These are phyloP conservation scores for Eristalis tenax DNA, from an alignment of 2,888 invertebrate species.

Conservation along the genomic window DNA sequence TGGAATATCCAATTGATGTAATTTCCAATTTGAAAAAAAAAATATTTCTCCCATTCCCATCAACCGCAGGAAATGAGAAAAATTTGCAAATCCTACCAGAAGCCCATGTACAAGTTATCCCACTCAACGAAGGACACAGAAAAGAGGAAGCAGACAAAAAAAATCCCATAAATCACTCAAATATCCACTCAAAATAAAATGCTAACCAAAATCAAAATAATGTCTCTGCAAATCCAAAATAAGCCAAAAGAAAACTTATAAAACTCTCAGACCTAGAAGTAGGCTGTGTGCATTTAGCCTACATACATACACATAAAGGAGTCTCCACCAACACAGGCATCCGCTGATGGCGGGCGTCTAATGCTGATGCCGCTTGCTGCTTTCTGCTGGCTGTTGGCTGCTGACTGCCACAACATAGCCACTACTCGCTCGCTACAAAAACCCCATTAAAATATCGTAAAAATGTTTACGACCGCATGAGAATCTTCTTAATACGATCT, in stretches of 20 bases:
- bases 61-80: constrained; percentile 25
- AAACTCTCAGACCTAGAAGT: constrained; percentile 10
- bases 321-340: not conserved
- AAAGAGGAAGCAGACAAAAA: not conserved
- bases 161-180: constrained; percentile 53
- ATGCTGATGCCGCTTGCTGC: constrained; percentile 32
- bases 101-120: not conserved
- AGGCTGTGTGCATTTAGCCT: constrained; percentile 8
- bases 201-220: constrained; percentile 46
- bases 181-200: constrained; percentile 30
- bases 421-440: constrained; percentile 73
- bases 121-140: constrained; percentile 7
- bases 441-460: constrained; percentile 81
- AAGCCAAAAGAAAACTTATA: constrained; percentile 17
- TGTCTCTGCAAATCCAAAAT: constrained; percentile 36
- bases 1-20: not conserved
- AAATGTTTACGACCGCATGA: constrained; percentile 80
- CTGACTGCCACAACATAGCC: constrained; percentile 36
- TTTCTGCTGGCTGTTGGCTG: constrained; percentile 10
- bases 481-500: constrained; percentile 80
- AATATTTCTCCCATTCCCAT: not conserved
- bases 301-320: not conserved
- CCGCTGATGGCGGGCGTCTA: constrained; percentile 32
- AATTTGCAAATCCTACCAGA: constrained; percentile 23
- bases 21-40: constrained; percentile 26